Conservation (phyloP, 2,797 vertebrate species). For the Cheirogaleus major region DNA sequence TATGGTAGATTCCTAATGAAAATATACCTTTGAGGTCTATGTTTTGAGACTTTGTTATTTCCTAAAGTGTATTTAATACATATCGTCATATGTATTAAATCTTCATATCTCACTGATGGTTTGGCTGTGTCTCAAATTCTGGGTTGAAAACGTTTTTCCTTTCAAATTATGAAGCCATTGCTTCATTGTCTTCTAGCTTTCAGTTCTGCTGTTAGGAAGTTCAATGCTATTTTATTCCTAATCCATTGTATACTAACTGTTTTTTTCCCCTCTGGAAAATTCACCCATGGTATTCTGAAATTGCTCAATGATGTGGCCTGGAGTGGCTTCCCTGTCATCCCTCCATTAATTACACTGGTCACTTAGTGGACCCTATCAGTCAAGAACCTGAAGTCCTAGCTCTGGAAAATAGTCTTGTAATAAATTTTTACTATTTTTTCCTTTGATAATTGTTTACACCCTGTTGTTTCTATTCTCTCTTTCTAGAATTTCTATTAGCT, state of each 20-base stretch:
- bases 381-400: background rate
- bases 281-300: background rate
- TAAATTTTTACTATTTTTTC: background rate
- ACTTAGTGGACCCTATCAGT: background rate
- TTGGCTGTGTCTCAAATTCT: background rate
- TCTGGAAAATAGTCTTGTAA: background rate
- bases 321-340: background rate
- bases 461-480: background rate
- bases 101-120: background rate
- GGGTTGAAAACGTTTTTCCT: background rate
- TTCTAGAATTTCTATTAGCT: conserved; percentile 9
- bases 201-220: background rate
- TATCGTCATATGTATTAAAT: no score
- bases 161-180: conserved; percentile 34
- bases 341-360: background rate
- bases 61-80: background rate
- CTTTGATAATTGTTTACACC: background rate
- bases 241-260: background rate
- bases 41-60: background rate
- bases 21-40: background rate
- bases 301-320: background rate
- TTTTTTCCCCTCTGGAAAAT: background rate
- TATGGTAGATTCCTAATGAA: conserved; percentile 19
- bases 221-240: background rate
- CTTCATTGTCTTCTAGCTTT: background rate